Base-by-base conservation (phyloP, 1,140 invertebrate species). In the Drosophila obscura region DNA sequence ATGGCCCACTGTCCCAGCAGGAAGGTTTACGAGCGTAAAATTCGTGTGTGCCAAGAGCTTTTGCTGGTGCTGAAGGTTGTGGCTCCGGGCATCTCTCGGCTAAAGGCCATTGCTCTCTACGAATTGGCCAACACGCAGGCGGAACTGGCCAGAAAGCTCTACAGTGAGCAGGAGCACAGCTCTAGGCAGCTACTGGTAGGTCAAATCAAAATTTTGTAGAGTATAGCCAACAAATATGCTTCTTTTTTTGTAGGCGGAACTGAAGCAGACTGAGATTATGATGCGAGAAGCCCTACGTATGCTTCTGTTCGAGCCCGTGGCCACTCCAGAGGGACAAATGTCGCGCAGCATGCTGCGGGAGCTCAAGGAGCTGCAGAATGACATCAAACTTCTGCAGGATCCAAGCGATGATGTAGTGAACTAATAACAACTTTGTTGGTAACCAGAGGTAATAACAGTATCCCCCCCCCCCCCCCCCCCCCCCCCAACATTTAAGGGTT, bases 21-120 rank as follows among this genome's bases (percentile, higher is more conserved):
- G 63, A 93, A 93, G 78, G 88, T 94, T 35, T 93, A 95, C 71
- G 82, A 93, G 46, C 93, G 93, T 48, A 96, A 96, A 93, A 91
- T 94, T 15, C 91, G 94, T 26, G 78, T 96, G 1, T 96, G 95
- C 68, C 92, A 93, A 44, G 94, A 96, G 67, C 85, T 97, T 44
- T 68, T 96, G 11, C 77, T 92, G 7, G 93, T 97, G 0, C 84
- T 96, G 0, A 94, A 95, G 55, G 93, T 94, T 28, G 83, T 96
- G 7, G 95, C 95, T 31, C 96, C 96, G 0, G 96, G 96, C 41
- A 94, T 96, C 78, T 96, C 95, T 9, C 93, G 96, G 53, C 92
- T 93, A 79, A 84, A 91, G 95, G 95, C 95, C 11, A 94, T 96
- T 56, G 94, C 95, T 11, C 78, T 96, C 24, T 96, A 96, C 61